Base-by-base conservation (phyloP, 2,113 vertebrate genomes). In the Carollia perspicillata region DNA sequence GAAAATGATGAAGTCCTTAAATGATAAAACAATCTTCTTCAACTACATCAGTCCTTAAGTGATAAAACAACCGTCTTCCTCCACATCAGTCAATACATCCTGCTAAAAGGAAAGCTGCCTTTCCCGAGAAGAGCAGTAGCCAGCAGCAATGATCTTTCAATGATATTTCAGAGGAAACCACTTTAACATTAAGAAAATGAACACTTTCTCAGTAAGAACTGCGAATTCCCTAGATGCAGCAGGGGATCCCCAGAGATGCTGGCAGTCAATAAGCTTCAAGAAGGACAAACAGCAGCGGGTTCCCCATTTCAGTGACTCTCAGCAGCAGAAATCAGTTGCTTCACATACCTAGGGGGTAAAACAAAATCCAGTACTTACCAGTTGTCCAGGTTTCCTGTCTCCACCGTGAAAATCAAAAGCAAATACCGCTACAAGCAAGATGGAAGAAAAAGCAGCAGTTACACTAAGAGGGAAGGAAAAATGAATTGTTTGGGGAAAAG, bases 171-270 rank as follows among this genome's bases (percentile, higher is more conserved):
- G 47, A 94, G 26, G 40, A 47, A 92, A 90, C 81, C 72, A 74
- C 33, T 90, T 95, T 90, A 93, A 89, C 90, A 88, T 89, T 88
- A 90, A 72, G 71, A 47, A 95, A 92, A 95, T 40, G 66, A 97
- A 58, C 44, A 51, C 16, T 94, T 97, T 97, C 72, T 94, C 66
- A 85, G 77, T 65, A 75, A 35, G 69, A 95, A 68, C 84, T 84
- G 22, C 18, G 35, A 84, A 90, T 88, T 96, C 77, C 60, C 51
- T 58, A 72, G 40, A 3, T 9, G 0, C 66, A 94, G 88, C 81
- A 97, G 80, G 93, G 77, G 89, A 85, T 72, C 94, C n/a, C 58
- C 23, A 66, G 91, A 96, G 72, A 81, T 44, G 71, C 13, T 53
- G 60, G 58, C n/a, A 85, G 92, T 90, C 90, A 96, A 83, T 91